Evolutionary conservation across 2,797 vertebrate genomes (phyloP), one percentile per base, ranked within the genome.

Genomic region (Sarcoramphus papa): DNA sequence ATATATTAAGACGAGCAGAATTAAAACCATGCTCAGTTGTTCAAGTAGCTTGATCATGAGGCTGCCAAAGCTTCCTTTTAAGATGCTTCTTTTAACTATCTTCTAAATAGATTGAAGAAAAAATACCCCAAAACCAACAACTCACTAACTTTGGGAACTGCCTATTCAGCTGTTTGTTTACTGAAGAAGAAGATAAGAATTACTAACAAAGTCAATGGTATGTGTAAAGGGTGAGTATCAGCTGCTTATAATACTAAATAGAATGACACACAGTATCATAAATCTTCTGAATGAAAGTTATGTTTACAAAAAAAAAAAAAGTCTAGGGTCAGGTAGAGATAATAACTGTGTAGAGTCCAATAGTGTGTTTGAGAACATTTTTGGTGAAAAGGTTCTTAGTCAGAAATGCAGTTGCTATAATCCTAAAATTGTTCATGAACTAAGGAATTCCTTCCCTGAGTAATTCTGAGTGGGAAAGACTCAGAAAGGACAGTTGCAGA

Each of bases 61-160:
- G 15, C 6, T 84, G 13, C 4, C 25, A 62, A 64, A 51, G 2
- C 13, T 18, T 87, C 80, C 27, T 73, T 33, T 45, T 53, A 76
- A 85, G n/a, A 31, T 53, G 5, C 2, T 81, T 83, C 25, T 68
- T 64, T 68, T 62, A 60, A 40, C 15, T 35, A 72, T 5, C 9
- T 76, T 85, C 13, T 63, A 76, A 75, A 65, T 10, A 69, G 16
- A 72, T 0, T 51, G 28, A 77, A 72, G 9, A 24, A 37, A 88
- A 81, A 43, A 37, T 28, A 27, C 0, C 0, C 0, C 1, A 4
- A 19, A 62, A n/a, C 5, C 23, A 77, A 24, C 17, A n/a, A 27
- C 3, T 12, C 35, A 84, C 21, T 72, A 43, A 21, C 45, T 65
- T 14, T 73, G 37, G 7, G 54, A 85, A 33, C 27, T 64, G 2